phyloP scores from a whole-genome alignment of 2,888 invertebrate species.

The Euclidia mi region DNA sequence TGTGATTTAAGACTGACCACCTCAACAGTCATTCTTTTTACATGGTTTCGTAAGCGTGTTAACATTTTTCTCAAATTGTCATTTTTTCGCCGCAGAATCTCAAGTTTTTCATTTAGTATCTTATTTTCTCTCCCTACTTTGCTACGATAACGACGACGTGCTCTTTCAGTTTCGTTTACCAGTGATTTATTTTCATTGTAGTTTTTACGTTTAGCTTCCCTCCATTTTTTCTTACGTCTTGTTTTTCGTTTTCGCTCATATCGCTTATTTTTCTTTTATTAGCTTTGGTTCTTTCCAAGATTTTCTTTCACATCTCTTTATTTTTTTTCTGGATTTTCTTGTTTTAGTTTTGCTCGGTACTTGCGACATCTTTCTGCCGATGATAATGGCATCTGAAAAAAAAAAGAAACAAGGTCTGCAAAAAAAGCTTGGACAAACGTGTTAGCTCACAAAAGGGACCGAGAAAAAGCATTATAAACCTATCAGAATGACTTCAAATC shows the following conservation, averaged over 20 bases:
- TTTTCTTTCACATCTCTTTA: conserved; percentile 12
- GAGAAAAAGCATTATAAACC: too few relatives aligned
- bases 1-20: too few relatives aligned
- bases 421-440: too few relatives aligned
- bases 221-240: conserved; percentile 1
- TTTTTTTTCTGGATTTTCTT: conserved; percentile 13
- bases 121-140: conserved; percentile 1
- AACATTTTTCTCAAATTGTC: conserved; percentile 2
- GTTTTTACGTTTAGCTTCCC: background rate
- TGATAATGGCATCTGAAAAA: too few relatives aligned
- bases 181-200: background rate
- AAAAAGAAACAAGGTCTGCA: too few relatives aligned
- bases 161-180: background rate
- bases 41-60: background rate
- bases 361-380: too few relatives aligned
- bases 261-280: conserved; percentile 11
- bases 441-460: too few relatives aligned
- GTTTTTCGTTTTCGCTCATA: conserved; percentile 11
- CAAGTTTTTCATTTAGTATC: background rate
- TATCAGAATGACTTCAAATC: too few relatives aligned
- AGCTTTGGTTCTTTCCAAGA: conserved; percentile 2
- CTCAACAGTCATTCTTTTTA: background rate
- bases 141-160: background rate
- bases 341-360: conserved; percentile 16
- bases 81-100: background rate